Evolutionary conservation across 2,113 vertebrate genomes (phyloP), one percentile per base, ranked within the genome.

Genomic region (Gallinago paraguaiae): DNA sequence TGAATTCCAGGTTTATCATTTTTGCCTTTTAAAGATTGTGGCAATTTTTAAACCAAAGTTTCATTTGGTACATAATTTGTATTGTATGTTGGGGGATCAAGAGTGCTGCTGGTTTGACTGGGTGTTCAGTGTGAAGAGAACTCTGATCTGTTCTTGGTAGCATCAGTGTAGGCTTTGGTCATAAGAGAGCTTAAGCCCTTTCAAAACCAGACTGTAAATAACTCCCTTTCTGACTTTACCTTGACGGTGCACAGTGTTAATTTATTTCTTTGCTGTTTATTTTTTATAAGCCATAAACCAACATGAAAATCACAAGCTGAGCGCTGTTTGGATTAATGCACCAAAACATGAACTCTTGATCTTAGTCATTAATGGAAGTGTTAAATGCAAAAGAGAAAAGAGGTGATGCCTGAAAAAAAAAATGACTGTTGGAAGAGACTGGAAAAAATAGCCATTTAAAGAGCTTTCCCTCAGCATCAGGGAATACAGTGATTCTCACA

Each of bases 401-500:
- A 93, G 79, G n/a, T 39, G 64, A 37, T 78, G 86, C 53, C 63
- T 81, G 57, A 65, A 85, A 88, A 88, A 81, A 81, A 85, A 88
- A 86, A 79, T 27, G 3, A 48, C 20, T n/a, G 72, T 69, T 88
- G 46, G 65, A 92, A 88, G 50, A 70, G 39, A 50, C 41, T 82
- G 60, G 28, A 24, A 77, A 94, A 93, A 86, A 7, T 43, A 72
- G 57, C 14, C 70, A 57, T 91, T 89, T 82, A 88, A 91, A 96
- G 65, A 82, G 86, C 86, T 92, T 93, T 89, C n/a, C 50, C 57
- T 50, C 48, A 92, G 57, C 83, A 69, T 79, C 61, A 72, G 88
- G 91, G 93, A 86, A 69, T 82, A 60, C 24, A 28, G 35, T 24
- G 56, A 95, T 91, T 84, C 95, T 96, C 86, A 50, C 0, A 91